A percentile compares a stretch with the other conserved stretches of the same genome.
Conservation (phyloP, 2,888 invertebrate species). For the Lasiommata megera region DNA sequence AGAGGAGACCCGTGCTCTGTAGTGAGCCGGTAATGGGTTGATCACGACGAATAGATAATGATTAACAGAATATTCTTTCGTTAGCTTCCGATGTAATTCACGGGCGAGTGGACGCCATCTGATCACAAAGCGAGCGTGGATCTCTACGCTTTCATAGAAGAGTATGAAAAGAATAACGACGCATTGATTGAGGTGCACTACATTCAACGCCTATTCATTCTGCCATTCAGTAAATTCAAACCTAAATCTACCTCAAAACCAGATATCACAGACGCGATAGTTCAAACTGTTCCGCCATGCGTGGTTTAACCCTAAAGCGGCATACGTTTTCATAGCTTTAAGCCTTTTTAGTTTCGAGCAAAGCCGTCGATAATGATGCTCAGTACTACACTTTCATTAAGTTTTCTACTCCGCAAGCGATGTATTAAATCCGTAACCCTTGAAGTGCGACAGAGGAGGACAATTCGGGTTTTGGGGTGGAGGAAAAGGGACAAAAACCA, state of each 20-base stretch:
- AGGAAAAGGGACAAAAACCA: slow-evolving; percentile 45
- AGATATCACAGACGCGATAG: slow-evolving; percentile 24
- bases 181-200: slow-evolving; percentile 7
- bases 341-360: slow-evolving; percentile 64
- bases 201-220: slow-evolving; percentile 10
- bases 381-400: slow-evolving; percentile 69
- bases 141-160: not conserved
- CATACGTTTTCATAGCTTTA: slow-evolving; percentile 66
- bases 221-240: slow-evolving; percentile 11
- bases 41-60: no score
- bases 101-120: not conserved
- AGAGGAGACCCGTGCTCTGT: no score
- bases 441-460: slow-evolving; percentile 44
- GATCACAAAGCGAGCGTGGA: not conserved
- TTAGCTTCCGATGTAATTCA: not conserved
- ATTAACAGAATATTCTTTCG: not conserved
- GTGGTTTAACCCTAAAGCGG: slow-evolving; percentile 50
- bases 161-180: slow-evolving; percentile 1
- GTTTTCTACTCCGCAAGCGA: slow-evolving; percentile 61
- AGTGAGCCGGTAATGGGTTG: no score
- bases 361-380: slow-evolving; percentile 74
- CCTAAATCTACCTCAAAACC: slow-evolving; percentile 21
- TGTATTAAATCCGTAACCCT: slow-evolving; percentile 57
- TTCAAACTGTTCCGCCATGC: slow-evolving; percentile 39
- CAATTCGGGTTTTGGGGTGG: slow-evolving; percentile 35